Base-by-base conservation (phyloP, 2,888 invertebrate genomes). In the Mimas tiliae region DNA sequence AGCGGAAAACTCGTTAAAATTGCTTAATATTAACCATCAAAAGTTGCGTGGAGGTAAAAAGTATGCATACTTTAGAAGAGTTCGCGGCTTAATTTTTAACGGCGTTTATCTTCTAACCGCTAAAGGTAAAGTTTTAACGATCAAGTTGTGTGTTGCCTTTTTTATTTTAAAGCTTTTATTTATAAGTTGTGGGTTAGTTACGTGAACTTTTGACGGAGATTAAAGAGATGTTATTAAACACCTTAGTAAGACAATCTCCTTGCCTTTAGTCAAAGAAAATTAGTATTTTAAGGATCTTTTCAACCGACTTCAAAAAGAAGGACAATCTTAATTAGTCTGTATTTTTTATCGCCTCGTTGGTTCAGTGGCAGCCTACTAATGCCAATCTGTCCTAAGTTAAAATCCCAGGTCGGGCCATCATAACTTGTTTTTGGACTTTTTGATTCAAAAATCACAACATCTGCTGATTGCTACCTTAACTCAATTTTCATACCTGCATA, bases 41-140 rank as follows among this genome's bases (percentile, higher is more conserved):
- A 38, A 19, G 19, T 58, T 34, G 38, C 38, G 34, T 55, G 19
- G 11, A 19, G 38, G 58, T 58, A 42, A 58, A 53, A 58, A 42
- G 58, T 58, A 42, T 19, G 38, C 16, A n/a, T 33, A 52, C 52
- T 52, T 52, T 1, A 7, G 14, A 38, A 58, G 19, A 16, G 58
- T 58, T 42, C 19, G 19, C 42, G 12, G 58, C 19, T 58, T 42
- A 19, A 58, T 58, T 58, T 58, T 58, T 58, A 58, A 58, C 58
- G 42, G 58, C 58, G 42, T 58, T 58, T 58, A 58, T 58, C 58
- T 58, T 38, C 58, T 58, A 58, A 58, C 42, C 42, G 58, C 58
- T 58, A 58, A 58, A 58, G 58, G 58, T 58, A 58, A 58, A 58
- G 58, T 58, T 58, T 58, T 42, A 58, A 58, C 58, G 58, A 58